Evolutionary conservation across 1,140 invertebrate genomes (phyloP).

Genomic region (Drosophila saltans): DNA sequence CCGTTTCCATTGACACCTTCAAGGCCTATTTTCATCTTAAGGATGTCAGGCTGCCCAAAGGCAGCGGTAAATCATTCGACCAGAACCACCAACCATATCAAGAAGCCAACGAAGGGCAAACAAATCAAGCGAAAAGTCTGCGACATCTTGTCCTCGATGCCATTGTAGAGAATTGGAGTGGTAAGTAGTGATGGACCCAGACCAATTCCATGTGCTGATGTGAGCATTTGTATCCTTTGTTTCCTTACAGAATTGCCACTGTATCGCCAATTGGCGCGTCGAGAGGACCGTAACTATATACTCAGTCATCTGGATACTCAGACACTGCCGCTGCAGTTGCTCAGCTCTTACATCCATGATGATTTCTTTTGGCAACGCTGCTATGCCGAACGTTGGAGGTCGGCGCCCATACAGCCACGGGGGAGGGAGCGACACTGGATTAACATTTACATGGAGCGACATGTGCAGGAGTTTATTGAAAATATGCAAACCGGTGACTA

Average conservation of each 20-base stretch:
- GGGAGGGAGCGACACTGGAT: conserved; percentile 77
- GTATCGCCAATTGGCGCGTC: conserved; percentile 67
- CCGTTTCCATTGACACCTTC: conserved; percentile 78
- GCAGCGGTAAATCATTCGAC: conserved; percentile 70
- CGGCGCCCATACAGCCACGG: conserved; percentile 54
- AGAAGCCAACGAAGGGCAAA: conserved; percentile 42
- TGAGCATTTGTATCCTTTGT: conserved; percentile 27
- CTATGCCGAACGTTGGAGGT: conserved; percentile 79
- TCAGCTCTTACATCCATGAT: conserved; percentile 79
- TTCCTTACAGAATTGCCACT: conserved; percentile 70
- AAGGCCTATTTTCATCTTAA: conserved; percentile 77
- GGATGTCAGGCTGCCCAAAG: conserved; percentile 68
- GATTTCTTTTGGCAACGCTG: conserved; percentile 83
- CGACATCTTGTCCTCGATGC: conserved; percentile 82
- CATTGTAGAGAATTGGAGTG: conserved; percentile 82
- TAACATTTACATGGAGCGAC: conserved; percentile 83
- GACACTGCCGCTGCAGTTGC: conserved; percentile 73
- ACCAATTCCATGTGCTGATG: neutral
- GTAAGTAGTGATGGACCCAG: conserved; percentile 48
- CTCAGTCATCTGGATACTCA: conserved; percentile 82
- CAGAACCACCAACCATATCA: conserved; percentile 29
- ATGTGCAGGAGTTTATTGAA: conserved; percentile 83
- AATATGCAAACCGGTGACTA: conserved; percentile 82
- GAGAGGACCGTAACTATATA: conserved; percentile 82
- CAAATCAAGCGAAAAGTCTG: conserved; percentile 77